Evolutionary conservation across 2,888 invertebrate species (phyloP).

Genomic region (Scaptomyza flava): DNA sequence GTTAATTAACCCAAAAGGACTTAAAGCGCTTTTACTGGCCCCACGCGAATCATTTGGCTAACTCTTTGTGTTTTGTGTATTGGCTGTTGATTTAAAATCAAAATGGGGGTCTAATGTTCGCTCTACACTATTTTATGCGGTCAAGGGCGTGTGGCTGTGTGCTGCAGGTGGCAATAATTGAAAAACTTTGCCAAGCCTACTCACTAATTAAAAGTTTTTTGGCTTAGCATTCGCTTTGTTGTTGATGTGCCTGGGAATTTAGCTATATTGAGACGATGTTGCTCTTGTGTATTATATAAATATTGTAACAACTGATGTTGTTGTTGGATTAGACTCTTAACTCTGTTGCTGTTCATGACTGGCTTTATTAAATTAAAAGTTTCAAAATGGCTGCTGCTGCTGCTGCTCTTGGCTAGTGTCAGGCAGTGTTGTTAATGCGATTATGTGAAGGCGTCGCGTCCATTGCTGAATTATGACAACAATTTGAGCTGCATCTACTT

Average conservation of each 20-base stretch:
- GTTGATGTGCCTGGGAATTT: constrained; percentile 49
- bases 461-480: constrained; percentile 47
- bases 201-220: constrained; percentile 75
- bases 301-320: constrained; percentile 29
- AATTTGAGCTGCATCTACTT: constrained; percentile 28
- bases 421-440: constrained; percentile 58
- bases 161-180: constrained; percentile 76
- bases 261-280: constrained; percentile 51
- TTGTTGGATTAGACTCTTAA: constrained; percentile 24
- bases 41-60: constrained; percentile 60
- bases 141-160: constrained; percentile 23
- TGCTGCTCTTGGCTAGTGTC: constrained; percentile 18
- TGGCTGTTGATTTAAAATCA: constrained; percentile 73
- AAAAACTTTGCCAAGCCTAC: constrained; percentile 72
- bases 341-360: constrained; percentile 14
- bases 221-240: constrained; percentile 11
- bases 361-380: constrained; percentile 70
- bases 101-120: constrained; percentile 40
- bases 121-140: constrained; percentile 34
- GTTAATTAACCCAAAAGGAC: constrained; percentile 57
- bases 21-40: constrained; percentile 24
- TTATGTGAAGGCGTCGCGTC: constrained; percentile 36
- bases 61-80: constrained; percentile 34
- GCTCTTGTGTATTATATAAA: constrained; percentile 15
- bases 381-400: constrained; percentile 18